A percentile compares a stretch with the other conserved stretches of the same genome.
Evolutionary conservation across 2,113 vertebrate genomes (phyloP).

Genomic region (Neolamprologus ventralis): DNA sequence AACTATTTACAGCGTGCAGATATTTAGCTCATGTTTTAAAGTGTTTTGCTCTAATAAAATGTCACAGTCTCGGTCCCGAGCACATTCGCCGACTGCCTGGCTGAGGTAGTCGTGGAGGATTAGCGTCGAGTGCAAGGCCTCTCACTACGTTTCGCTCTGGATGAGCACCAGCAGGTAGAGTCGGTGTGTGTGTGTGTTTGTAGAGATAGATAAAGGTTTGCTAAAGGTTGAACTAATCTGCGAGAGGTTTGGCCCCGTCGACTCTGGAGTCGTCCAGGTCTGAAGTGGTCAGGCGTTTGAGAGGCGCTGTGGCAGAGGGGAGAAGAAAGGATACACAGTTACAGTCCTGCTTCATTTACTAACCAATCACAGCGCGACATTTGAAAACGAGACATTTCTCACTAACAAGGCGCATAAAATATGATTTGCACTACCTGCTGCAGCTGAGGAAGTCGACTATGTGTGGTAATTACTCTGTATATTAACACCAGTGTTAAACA

Average conservation of each 20-base stretch:
- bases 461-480: not conserved
- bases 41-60: not conserved
- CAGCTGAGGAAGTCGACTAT: not conserved
- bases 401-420: not conserved
- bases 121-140: not conserved
- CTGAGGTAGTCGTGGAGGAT: slow-evolving; percentile 31
- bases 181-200: not conserved
- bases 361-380: not conserved
- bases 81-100: not conserved
- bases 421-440: not conserved
- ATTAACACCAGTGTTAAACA: not conserved
- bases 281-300: slow-evolving; percentile 22
- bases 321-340: not conserved
- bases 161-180: not conserved
- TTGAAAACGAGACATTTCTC: not conserved
- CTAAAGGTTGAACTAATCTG: slow-evolving; percentile 4
- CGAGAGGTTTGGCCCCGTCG: not conserved
- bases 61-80: not conserved
- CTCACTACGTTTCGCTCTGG: not conserved
- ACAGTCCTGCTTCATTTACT: not conserved
- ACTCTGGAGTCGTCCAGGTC: slow-evolving; percentile 19
- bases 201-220: not conserved
- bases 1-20: not conserved
- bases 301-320: slow-evolving; percentile 21
- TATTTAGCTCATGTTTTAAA: not conserved